A percentile compares a stretch with the other conserved stretches of the same genome.
These are phyloP conservation scores for Bufotes viridis DNA, from an alignment of 2,797 vertebrate genomes.

Conservation along the genomic window DNA sequence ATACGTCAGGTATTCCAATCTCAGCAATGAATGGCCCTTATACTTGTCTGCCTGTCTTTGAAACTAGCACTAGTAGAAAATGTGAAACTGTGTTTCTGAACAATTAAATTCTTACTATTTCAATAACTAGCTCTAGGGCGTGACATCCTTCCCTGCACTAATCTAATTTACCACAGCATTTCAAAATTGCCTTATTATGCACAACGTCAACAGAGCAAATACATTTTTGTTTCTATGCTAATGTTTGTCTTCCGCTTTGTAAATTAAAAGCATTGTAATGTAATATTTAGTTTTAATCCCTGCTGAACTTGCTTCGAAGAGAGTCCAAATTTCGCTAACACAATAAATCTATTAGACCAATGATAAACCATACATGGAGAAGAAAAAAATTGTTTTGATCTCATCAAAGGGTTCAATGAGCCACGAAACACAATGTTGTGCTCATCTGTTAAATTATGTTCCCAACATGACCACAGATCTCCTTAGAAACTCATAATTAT, in stretches of 20 bases:
- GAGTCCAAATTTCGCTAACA: conserved; percentile 27
- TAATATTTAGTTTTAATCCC: conserved; percentile 41
- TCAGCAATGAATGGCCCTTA: no score
- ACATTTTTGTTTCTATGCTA: conserved; percentile 34
- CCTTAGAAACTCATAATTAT: not conserved
- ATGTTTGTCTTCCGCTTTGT: conserved; percentile 19
- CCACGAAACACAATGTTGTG: not conserved
- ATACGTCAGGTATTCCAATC: no score
- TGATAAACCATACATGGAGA: conserved; percentile 20
- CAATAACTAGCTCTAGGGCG: not conserved
- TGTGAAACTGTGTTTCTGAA: not conserved
- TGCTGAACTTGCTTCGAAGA: conserved; percentile 18
- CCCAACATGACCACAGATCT: not conserved
- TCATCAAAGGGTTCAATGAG: not conserved
- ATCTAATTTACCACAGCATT: conserved; percentile 24
- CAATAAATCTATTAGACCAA: conserved; percentile 27
- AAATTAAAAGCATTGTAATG: conserved; percentile 31
- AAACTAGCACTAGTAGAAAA: not conserved
- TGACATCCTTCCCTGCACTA: not conserved
- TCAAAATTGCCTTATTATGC: conserved; percentile 32
- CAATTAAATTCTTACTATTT: not conserved
- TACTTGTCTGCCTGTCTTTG: not conserved
- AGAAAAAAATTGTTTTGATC: not conserved
- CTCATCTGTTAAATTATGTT: not conserved
- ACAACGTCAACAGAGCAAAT: conserved; percentile 9